Percentiles rank a stretch among this genome's conserved stretches.
These are phyloP conservation scores for Lacerta bilineata DNA, from an alignment of 2,797 vertebrate species.

Conservation along the genomic window DNA sequence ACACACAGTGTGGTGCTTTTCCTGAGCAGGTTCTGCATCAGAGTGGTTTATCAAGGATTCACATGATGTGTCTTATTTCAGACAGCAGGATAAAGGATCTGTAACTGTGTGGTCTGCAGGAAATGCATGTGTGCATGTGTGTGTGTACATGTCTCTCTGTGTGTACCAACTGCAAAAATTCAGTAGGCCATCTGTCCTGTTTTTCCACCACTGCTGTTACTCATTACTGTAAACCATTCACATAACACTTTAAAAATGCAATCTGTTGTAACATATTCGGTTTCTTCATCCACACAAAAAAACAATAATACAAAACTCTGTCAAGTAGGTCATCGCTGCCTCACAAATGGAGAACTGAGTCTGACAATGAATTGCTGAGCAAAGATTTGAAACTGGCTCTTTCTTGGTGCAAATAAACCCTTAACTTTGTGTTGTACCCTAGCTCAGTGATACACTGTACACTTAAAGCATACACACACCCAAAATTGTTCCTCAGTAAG, in stretches of 20 bases:
- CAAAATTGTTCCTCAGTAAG: too few species aligned
- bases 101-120: background rate
- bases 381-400: background rate
- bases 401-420: background rate
- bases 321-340: background rate
- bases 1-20: background rate
- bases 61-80: constrained; percentile 3
- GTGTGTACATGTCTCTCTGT: too few species aligned
- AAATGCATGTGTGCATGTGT: too few species aligned
- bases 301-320: background rate
- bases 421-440: background rate
- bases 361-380: background rate
- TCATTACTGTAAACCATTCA: background rate
- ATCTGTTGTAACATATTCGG: background rate
- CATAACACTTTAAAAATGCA: constrained; percentile 7
- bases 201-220: constrained; percentile 2
- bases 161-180: background rate
- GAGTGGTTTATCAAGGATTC: background rate
- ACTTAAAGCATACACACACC: too few species aligned
- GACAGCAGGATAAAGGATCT: constrained; percentile 6
- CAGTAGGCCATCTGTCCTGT: background rate
- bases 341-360: background rate
- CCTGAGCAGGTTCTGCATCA: background rate
- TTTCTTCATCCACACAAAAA: background rate
- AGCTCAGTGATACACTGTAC: too few species aligned